Evolutionary conservation across 30 jellyfish, hydroid and myxozoan species (phyloP).

Genomic region (Pseudorhiza aurosa): DNA sequence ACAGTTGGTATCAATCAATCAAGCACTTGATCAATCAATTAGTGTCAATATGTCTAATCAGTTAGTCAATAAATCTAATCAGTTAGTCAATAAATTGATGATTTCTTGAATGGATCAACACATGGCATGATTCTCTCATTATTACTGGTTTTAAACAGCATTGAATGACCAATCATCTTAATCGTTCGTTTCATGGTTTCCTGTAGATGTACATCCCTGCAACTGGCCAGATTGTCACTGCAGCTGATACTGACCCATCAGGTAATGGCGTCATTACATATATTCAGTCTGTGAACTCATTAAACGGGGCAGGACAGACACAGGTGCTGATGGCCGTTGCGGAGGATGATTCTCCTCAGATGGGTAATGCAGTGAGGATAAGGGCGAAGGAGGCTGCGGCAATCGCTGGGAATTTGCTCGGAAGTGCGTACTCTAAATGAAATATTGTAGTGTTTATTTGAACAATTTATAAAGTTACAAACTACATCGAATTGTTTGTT

Average conservation of each 20-base stretch:
- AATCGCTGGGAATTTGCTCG: slow-evolving; percentile 50
- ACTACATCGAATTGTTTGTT: too few species aligned
- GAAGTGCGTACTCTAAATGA: neutral
- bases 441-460: neutral
- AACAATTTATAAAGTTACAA: too few species aligned
- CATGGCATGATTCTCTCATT: too few species aligned
- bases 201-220: slow-evolving; percentile 60
- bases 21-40: too few species aligned
- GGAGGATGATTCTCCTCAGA: slow-evolving; percentile 41
- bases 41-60: too few species aligned
- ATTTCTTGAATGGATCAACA: too few species aligned
- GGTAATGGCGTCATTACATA: slow-evolving; percentile 55
- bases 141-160: too few species aligned
- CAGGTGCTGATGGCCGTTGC: slow-evolving; percentile 72
- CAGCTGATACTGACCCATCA: slow-evolving; percentile 53
- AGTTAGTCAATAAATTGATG: too few species aligned
- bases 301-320: slow-evolving; percentile 48
- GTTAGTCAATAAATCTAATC: too few species aligned
- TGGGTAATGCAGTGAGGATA: slow-evolving; percentile 33
- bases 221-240: slow-evolving; percentile 47
- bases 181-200: too few species aligned
- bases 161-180: too few species aligned
- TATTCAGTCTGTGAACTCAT: slow-evolving; percentile 55
- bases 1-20: too few species aligned
- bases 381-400: slow-evolving; percentile 46